A percentile compares a stretch with the other conserved stretches of the same genome.
phyloP scores from a whole-genome alignment of 2,797 vertebrate species.

The Muscicapa comitata region DNA sequence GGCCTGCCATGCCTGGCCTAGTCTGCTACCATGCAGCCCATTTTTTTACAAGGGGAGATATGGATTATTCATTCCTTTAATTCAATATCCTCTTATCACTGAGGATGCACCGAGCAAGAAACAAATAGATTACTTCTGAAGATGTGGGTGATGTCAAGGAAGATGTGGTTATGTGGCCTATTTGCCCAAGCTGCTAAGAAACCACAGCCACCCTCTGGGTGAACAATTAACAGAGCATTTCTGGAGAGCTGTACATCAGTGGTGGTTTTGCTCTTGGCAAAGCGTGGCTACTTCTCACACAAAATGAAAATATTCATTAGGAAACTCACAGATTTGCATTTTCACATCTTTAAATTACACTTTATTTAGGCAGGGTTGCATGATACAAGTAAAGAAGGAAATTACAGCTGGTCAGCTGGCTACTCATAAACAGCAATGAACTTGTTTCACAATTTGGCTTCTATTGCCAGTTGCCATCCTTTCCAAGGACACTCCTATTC shows the following conservation, averaged over 20 bases:
- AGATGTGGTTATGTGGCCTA: neutral
- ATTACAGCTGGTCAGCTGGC: neutral
- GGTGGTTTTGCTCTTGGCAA: neutral
- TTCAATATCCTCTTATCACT: neutral
- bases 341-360: neutral
- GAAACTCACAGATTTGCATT: neutral
- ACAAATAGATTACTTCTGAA: neutral
- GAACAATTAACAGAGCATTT: neutral
- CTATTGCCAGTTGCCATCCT: neutral
- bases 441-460: neutral
- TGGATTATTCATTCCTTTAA: neutral
- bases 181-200: neutral
- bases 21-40: rapidly evolving
- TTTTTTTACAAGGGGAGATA: neutral
- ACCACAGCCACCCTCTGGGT: neutral
- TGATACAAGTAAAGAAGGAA: neutral
- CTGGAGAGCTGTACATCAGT: neutral
- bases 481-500: neutral
- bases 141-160: neutral
- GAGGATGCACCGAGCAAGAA: neutral
- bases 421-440: neutral
- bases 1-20: neutral
- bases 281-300: neutral
- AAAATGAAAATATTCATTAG: neutral
- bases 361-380: neutral